These are phyloP conservation scores for Alfaro cultratus DNA, from an alignment of 2,797 vertebrate species.

Conservation along the genomic window DNA sequence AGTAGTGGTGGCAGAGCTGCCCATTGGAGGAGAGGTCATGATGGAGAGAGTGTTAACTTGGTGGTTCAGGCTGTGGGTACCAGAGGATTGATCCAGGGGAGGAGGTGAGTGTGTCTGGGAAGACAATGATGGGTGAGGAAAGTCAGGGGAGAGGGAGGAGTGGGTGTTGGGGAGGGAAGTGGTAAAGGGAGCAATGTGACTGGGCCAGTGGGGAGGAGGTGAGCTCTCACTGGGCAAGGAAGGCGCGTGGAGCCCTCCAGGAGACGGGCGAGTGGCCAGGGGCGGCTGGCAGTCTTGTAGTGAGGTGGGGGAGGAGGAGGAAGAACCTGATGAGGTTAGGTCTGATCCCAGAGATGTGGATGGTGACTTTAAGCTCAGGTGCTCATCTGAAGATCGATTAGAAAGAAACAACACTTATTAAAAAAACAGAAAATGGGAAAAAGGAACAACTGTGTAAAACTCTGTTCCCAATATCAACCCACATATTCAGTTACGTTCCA, in stretches of 20 bases:
- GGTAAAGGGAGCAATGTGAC: constrained; percentile 77
- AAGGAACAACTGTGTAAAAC: neutral
- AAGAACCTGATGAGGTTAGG: constrained; percentile 81
- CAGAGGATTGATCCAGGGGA: constrained; percentile 72
- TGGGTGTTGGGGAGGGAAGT: constrained; percentile 83
- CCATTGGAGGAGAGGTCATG: constrained; percentile 82
- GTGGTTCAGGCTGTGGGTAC: constrained; percentile 59
- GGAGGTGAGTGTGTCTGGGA: constrained; percentile 82
- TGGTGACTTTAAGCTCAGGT: constrained; percentile 81
- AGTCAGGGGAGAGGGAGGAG: constrained; percentile 85
- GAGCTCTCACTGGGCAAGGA: constrained; percentile 84
- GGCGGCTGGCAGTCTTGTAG: constrained; percentile 84
- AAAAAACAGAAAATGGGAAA: neutral
- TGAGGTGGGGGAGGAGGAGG: constrained; percentile 80
- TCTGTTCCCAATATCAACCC: constrained; percentile 2
- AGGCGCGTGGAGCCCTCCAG: constrained; percentile 84
- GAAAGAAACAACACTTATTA: constrained; percentile 11
- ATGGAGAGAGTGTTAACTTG: constrained; percentile 76
- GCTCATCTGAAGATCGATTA: constrained; percentile 77
- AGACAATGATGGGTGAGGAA: constrained; percentile 84
- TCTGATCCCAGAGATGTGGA: constrained; percentile 83
- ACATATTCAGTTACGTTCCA: constrained; percentile 16
- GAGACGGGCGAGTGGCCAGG: constrained; percentile 84
- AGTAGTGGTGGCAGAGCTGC: constrained; percentile 80
- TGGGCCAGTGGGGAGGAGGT: constrained; percentile 83